Percentiles rank a stretch among this genome's conserved stretches.
These are phyloP conservation scores for Clarias platycephalus DNA, from an alignment of 2,797 vertebrate species.

Conservation along the genomic window DNA sequence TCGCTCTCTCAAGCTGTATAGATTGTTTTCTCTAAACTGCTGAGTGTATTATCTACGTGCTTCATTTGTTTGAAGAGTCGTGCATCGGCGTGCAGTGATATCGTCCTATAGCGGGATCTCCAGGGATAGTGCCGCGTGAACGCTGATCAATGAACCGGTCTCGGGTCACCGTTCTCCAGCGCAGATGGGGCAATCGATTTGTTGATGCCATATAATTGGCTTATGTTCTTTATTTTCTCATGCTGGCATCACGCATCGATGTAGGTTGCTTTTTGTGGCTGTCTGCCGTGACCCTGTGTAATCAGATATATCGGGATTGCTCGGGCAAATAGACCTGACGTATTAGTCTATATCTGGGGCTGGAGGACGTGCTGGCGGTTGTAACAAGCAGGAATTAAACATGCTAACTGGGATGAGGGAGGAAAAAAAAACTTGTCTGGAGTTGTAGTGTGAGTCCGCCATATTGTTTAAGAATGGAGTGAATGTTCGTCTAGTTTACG, in stretches of 20 bases:
- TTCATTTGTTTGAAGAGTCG: conserved; percentile 12
- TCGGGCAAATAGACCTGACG: conserved; percentile 16
- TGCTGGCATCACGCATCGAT: conserved; percentile 46
- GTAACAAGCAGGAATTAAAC: not conserved
- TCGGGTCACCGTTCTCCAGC: conserved; percentile 62
- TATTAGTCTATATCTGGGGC: conserved; percentile 14
- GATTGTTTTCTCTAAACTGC: conserved; percentile 25
- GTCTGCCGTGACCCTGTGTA: conserved; percentile 46
- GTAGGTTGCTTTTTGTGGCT: conserved; percentile 19
- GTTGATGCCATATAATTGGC: conserved; percentile 64
- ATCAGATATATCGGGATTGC: conserved; percentile 35
- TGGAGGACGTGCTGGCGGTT: not conserved
- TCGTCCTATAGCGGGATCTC: conserved; percentile 41
- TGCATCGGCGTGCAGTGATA: conserved; percentile 13
- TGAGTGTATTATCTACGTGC: conserved; percentile 10
- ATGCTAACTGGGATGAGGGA: not conserved
- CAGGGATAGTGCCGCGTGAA: conserved; percentile 54
- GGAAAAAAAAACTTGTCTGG: not conserved
- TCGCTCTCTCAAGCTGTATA: not conserved
- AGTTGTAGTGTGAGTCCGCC: not conserved
- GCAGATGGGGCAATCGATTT: conserved; percentile 60
- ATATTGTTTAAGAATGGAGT: not conserved
- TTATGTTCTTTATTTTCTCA: conserved; percentile 63
- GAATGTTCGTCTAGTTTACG: not conserved
- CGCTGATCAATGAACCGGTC: conserved; percentile 62